Conservation (phyloP, 2,888 invertebrate species). For the Gymnosoma rotundatum region DNA sequence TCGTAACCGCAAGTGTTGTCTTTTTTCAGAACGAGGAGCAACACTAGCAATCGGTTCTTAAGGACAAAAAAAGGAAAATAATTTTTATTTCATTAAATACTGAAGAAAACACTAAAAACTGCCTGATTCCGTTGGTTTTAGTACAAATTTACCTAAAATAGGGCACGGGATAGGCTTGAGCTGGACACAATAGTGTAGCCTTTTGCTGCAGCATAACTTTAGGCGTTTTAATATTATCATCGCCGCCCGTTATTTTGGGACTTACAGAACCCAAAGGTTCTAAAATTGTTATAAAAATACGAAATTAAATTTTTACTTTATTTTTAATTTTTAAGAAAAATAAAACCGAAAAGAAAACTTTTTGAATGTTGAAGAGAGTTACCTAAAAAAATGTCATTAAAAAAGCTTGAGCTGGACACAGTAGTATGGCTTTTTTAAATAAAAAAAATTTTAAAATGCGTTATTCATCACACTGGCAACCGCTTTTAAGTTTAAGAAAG, state of each 20-base stretch:
- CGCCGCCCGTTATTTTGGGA: conserved; percentile 87
- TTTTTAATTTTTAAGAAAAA: not conserved
- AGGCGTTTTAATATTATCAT: conserved; percentile 83
- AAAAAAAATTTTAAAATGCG: conserved; percentile 83
- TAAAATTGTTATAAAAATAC: conserved; percentile 66
- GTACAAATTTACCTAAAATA: conserved; percentile 85
- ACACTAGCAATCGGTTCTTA: conserved; percentile 83
- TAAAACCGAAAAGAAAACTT: not conserved
- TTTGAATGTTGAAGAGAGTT: conserved; percentile 77
- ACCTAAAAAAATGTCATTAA: conserved; percentile 88
- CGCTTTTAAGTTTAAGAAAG: conserved; percentile 78
- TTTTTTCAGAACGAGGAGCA: conserved; percentile 86
- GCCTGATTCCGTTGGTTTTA: conserved; percentile 78
- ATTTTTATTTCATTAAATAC: not conserved
- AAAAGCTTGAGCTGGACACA: conserved; percentile 87
- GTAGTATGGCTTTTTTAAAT: conserved; percentile 84
- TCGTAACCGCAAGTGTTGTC: conserved; percentile 87
- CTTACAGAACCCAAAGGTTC: conserved; percentile 84
- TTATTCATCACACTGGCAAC: conserved; percentile 85
- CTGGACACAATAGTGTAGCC: conserved; percentile 87
- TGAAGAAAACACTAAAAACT: conserved; percentile 68
- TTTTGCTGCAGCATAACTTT: conserved; percentile 82
- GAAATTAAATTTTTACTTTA: too few relatives aligned
- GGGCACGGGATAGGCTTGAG: conserved; percentile 90
- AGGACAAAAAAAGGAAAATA: not conserved